Evolutionary conservation across 2,888 invertebrate genomes (phyloP).

Genomic region (Steromphala cineraria): DNA sequence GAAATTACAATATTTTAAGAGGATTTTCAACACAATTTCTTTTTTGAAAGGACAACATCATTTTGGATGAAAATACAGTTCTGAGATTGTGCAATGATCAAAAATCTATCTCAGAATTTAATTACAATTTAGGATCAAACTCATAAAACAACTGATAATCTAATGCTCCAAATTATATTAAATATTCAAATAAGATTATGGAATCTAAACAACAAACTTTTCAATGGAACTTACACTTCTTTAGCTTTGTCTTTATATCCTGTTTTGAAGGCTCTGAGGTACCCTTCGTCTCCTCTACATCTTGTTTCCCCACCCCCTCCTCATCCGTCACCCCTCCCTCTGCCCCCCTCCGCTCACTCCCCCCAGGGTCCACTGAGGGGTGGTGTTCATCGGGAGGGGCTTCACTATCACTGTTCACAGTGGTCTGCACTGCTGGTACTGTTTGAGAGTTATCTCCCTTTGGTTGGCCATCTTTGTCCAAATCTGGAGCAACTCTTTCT

Average conservation of each 20-base stretch:
- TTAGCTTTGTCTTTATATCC: slow-evolving; percentile 55
- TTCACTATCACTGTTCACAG: neutral
- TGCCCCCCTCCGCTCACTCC: neutral
- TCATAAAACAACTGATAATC: neutral
- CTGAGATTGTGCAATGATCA: too few relatives aligned
- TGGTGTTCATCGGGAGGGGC: neutral
- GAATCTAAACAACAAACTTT: neutral
- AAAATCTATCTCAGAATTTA: too few relatives aligned
- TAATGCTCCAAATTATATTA: neutral
- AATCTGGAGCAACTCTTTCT: too few relatives aligned
- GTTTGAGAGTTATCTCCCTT: too few relatives aligned
- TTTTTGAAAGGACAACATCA: too few relatives aligned
- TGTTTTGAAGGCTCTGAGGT: slow-evolving; percentile 29
- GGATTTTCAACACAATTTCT: too few relatives aligned
- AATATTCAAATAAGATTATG: neutral
- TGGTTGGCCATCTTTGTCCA: too few relatives aligned
- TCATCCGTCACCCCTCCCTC: neutral
- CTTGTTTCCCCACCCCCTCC: neutral
- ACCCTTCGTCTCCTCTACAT: neutral
- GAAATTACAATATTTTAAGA: too few relatives aligned
- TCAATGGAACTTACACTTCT: slow-evolving; percentile 55
- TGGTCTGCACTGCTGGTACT: neutral
- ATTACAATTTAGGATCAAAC: neutral
- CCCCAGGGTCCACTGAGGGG: neutral
- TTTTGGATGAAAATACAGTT: too few relatives aligned